phyloP scores from a whole-genome alignment of 2,888 invertebrate genomes.

The Coelinius sp. region DNA sequence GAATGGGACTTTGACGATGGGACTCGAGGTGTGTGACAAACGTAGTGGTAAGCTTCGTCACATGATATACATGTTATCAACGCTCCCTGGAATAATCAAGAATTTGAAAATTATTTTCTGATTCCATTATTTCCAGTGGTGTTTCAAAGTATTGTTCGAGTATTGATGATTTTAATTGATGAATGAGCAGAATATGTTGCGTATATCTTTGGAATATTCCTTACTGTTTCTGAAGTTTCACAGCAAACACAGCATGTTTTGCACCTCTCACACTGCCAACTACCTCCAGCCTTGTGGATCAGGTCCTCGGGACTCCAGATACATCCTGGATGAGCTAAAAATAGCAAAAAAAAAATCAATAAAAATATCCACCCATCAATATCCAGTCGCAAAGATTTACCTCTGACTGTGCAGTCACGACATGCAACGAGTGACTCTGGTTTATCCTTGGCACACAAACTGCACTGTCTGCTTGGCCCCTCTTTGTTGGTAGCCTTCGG shows the following conservation, averaged over 20 bases:
- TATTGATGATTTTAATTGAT: not conserved
- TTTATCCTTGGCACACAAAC: constrained; percentile 66
- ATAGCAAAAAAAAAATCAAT: not conserved
- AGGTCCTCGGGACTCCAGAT: constrained; percentile 78
- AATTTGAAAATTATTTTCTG: not conserved
- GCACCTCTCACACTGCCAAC: constrained; percentile 93
- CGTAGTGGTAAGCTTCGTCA: constrained; percentile 87
- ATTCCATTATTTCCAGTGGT: no score
- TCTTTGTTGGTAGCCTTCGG: constrained; percentile 58
- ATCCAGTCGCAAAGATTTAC: constrained; percentile 61
- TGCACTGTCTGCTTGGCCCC: constrained; percentile 63
- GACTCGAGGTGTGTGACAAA: constrained; percentile 83
- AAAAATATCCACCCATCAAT: constrained; percentile 26
- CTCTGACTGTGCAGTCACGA: constrained; percentile 81
- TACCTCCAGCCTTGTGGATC: constrained; percentile 77
- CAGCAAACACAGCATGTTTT: constrained; percentile 88
- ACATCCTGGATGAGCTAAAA: constrained; percentile 79
- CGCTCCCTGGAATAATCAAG: constrained; percentile 73
- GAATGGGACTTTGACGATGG: constrained; percentile 73
- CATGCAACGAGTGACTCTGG: constrained; percentile 78
- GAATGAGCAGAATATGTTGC: no score
- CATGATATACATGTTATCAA: constrained; percentile 87
- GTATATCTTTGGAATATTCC: constrained; percentile 54
- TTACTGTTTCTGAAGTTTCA: constrained; percentile 82
- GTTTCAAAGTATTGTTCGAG: no score